phyloP scores from a whole-genome alignment of 2,888 invertebrate genomes.

The Malthinus seriepunctatus region DNA sequence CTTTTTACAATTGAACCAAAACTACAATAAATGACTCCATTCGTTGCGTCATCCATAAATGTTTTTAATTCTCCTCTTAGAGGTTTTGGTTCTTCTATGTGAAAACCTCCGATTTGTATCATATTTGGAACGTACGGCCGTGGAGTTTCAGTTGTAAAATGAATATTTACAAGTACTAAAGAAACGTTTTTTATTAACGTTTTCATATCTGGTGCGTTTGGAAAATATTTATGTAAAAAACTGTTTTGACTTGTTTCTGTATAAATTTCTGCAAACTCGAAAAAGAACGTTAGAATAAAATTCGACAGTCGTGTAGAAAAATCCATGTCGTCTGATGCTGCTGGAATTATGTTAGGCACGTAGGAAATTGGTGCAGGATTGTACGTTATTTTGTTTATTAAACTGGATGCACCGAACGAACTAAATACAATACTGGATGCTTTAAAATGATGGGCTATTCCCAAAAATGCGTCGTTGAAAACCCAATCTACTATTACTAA shows the following conservation, averaged over 20 bases:
- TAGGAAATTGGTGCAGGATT: conserved; percentile 47
- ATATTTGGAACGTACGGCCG: conserved; percentile 42
- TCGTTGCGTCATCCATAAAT: conserved; percentile 33
- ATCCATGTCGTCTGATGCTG: conserved; percentile 41
- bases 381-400: conserved; percentile 39
- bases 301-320: conserved; percentile 42
- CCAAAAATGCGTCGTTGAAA: conserved; percentile 45
- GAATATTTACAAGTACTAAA: conserved; percentile 40
- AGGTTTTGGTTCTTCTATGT: conserved; percentile 31
- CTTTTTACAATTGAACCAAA: conserved; percentile 37
- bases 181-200: conserved; percentile 36
- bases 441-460: conserved; percentile 45
- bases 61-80: conserved; percentile 27
- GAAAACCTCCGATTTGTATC: conserved; percentile 43
- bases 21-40: conserved; percentile 40
- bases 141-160: conserved; percentile 40
- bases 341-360: conserved; percentile 38
- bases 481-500: conserved; percentile 43
- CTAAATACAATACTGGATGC: conserved; percentile 45
- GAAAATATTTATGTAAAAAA: conserved; percentile 35
- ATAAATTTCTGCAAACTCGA: background rate
- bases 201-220: conserved; percentile 35
- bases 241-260: conserved; percentile 21
- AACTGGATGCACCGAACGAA: conserved; percentile 37
- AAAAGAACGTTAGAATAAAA: conserved; percentile 18